Base-by-base conservation (phyloP, 1,140 invertebrate genomes). In the Drosophila rhopaloa region DNA sequence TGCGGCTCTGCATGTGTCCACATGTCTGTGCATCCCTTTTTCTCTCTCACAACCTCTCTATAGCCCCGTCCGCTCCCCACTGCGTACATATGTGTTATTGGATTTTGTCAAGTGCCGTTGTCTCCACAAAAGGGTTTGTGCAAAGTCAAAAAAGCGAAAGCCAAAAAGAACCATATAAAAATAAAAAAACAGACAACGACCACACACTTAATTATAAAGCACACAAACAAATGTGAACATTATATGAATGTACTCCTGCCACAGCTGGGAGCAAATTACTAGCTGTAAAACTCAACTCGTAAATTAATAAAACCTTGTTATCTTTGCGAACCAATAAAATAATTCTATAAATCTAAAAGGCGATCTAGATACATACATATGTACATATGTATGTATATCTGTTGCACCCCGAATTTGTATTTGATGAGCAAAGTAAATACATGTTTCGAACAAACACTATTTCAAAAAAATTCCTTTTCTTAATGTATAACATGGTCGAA, bases 121-220 rank as follows among this genome's bases (percentile, higher is more conserved):
- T 71, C 67, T 70, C 51, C 67, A 48, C 63, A 71, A 76, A 86
- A 82, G 83, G 79, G 82, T 88, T 88, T 76, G 78, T 86, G 50
- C 73, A 78, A 85, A 86, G 79, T 85, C 83, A 88, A 56, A 70
- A 88, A 88, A 86, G 83, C 81, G 81, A 84, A 84, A 85, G 77
- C 71, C 65, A 79, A 88, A 88, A 63, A 73, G 79, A 88, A 88
- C 74, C 50, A 47, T 56, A 57, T 47, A 41, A 47, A 43, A 44
- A 68, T 24, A 41, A 48, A 67, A 70, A 79, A 67, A 79, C 50
- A 58, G 59, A 73, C 65, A 46, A 76, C 81, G 48, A 67, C 63
- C 70, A 83, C 77, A 84, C 79, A 86, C 75, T 88, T 86, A 79
- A 85, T 85, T 82, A 88, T 79, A 81, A 59, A 29, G 47, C 47